These are phyloP conservation scores for Bradypodion pumilum DNA, from an alignment of 2,797 vertebrate genomes.

Conservation along the genomic window DNA sequence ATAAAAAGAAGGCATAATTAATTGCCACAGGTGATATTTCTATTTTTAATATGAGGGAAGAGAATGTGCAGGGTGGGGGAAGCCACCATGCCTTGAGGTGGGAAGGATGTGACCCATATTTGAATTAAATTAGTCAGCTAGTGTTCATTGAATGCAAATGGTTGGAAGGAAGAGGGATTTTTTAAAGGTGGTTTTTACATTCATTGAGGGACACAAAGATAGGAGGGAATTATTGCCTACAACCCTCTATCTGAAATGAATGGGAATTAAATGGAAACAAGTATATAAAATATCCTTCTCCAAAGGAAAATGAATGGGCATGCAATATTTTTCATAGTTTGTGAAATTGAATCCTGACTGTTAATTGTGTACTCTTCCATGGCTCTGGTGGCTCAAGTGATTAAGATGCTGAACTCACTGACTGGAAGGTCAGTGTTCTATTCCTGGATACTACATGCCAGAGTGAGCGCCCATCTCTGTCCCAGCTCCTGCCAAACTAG, in stretches of 20 bases:
- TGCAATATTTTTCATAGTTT: neutral
- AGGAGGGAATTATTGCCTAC: neutral
- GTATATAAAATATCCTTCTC: neutral
- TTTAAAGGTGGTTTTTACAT: neutral
- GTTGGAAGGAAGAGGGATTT: neutral
- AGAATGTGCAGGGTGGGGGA: neutral
- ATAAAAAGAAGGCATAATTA: neutral
- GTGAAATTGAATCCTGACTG: neutral
- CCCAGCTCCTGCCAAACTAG: too few relatives aligned
- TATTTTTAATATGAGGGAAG: neutral
- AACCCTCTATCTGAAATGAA: neutral
- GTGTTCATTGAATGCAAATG: neutral
- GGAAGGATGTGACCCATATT: neutral
- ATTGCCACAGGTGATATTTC: neutral
- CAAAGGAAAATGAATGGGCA: neutral
- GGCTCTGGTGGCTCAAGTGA: too few relatives aligned
- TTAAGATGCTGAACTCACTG: too few relatives aligned
- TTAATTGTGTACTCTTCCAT: neutral
- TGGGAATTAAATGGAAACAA: neutral
- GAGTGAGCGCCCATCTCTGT: too few relatives aligned
- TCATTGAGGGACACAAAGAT: neutral
- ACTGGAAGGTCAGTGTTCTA: too few relatives aligned
- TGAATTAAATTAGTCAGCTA: conserved; percentile 1
- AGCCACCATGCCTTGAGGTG: neutral
- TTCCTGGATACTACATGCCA: too few relatives aligned